Evolutionary conservation across 2,113 vertebrate genomes (phyloP).

Genomic region (Noctilio leporinus): DNA sequence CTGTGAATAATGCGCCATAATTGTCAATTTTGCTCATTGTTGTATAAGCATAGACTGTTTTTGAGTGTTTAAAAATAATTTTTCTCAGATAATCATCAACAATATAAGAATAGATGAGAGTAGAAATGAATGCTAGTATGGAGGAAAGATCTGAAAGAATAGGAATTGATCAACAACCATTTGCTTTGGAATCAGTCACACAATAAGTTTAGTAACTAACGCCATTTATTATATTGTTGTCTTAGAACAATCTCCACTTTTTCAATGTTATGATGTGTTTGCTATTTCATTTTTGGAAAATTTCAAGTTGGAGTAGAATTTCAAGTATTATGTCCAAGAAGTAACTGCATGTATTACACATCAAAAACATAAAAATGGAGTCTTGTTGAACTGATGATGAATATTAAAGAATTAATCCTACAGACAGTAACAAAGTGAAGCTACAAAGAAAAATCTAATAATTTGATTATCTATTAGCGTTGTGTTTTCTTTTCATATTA

Average conservation of each 20-base stretch:
- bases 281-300: constrained; percentile 7
- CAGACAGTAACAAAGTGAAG: background rate
- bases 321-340: background rate
- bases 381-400: background rate
- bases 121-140: constrained; percentile 3
- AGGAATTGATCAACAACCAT: constrained; percentile 17
- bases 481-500: background rate
- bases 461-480: background rate
- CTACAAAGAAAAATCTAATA: background rate
- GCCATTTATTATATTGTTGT: background rate
- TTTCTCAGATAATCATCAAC: constrained; percentile 36
- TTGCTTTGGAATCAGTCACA: constrained; percentile 29
- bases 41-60: constrained; percentile 60
- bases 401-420: background rate
- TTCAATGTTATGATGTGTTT: background rate
- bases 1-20: constrained; percentile 53
- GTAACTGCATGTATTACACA: background rate
- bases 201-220: background rate
- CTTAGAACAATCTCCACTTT: background rate
- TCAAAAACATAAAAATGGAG: background rate
- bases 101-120: constrained; percentile 37
- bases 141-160: constrained; percentile 22
- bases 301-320: constrained; percentile 29
- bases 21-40: constrained; percentile 69
- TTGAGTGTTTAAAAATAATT: constrained; percentile 20